Evolutionary conservation across 2,797 vertebrate genomes (phyloP).

Genomic region (Gobio occitaniae): DNA sequence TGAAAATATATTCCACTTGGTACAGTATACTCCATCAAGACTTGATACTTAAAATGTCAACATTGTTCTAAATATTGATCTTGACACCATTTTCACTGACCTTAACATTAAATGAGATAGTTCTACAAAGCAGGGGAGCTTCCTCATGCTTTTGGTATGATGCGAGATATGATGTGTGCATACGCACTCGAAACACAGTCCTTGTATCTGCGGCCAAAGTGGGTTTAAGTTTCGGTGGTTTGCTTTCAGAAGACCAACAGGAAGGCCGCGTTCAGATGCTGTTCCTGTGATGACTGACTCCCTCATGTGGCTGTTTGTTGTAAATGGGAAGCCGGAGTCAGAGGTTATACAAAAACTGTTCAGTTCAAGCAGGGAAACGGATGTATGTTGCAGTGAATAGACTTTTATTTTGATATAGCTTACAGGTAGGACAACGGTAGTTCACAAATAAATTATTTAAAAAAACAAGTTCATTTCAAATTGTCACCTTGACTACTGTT

Average conservation of each 20-base stretch:
- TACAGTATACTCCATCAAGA: neutral
- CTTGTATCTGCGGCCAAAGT: conserved; percentile 4
- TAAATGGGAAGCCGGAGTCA: neutral
- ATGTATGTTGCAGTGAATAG: neutral
- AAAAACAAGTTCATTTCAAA: neutral
- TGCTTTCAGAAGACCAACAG: neutral
- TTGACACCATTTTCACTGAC: neutral
- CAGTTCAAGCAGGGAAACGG: neutral
- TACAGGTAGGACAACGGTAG: neutral
- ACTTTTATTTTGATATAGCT: conserved; percentile 23
- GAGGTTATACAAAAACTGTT: neutral
- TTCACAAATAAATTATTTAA: conserved; percentile 13
- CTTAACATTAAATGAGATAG: neutral
- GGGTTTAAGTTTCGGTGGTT: conserved; percentile 22
- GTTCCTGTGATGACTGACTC: conserved; percentile 17
- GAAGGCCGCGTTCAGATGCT: neutral
- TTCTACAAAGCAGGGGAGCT: neutral
- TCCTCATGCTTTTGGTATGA: neutral
- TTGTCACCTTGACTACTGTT: neutral
- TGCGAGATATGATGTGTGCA: neutral
- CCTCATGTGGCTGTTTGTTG: conserved; percentile 40
- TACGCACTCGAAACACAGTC: neutral
- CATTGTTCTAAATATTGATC: neutral
- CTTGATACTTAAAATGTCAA: conserved; percentile 16
- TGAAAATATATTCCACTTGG: neutral